Evolutionary conservation across 2,113 vertebrate genomes (phyloP), one percentile per base, ranked within the genome.

Genomic region (Otus sunia): DNA sequence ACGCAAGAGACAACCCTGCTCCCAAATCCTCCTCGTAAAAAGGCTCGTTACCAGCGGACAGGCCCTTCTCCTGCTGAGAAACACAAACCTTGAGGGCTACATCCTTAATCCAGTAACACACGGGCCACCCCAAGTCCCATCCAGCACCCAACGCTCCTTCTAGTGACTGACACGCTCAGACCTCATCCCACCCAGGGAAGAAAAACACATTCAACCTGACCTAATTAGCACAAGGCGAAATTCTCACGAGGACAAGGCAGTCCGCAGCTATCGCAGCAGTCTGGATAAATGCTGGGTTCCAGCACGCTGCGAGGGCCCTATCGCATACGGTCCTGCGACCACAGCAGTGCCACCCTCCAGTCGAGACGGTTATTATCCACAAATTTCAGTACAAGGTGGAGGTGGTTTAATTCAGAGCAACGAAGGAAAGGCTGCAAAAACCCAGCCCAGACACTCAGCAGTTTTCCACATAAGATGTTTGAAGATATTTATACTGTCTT

Each of bases 271-370:
- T 15, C 2, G 1, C 45, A 43, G 75, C 49, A 52, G 26, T 6
- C 10, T 3, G 16, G 49, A 9, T 3, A 10, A 58, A 32, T 0
- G 0, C 55, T 0, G 16, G 43, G 34, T 9, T 45, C 49, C 43
- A 23, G 49, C 14, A 16, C 0, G 29, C 26, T 11, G 43, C 0
- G 5, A 63, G 30, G 37, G 43, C 29, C 6, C 7, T 9, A 20
- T 3, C 50, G 8, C 63, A 6, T 5, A 19, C 0, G 5, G 2
- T 52, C 56, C 68, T 25, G 56, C 75, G 50, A 12, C 23, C 59
- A 32, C 41, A 5, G 15, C 23, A 20, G 9, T 41, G 50, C 43
- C 10, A 9, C 59, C 17, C 15, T 39, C 73, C 77, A 19, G 39
- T 25, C 52, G 19, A 14, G 43, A 29, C 1, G 0, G n/a, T 32